These are phyloP conservation scores for Labrus mixtus DNA, from an alignment of 2,113 vertebrate species.

Conservation along the genomic window DNA sequence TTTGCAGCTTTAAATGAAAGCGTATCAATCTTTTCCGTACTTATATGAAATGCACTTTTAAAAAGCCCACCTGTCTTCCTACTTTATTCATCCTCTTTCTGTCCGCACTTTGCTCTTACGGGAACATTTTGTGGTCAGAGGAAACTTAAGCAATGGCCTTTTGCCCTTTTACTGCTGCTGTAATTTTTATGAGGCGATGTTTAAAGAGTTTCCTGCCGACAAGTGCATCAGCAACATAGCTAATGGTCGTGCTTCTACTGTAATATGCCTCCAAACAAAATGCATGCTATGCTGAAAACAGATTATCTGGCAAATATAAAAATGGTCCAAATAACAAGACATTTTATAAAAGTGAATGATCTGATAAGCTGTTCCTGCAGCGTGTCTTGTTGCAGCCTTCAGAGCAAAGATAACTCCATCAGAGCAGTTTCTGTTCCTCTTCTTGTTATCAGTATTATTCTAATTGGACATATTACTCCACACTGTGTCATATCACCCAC, in stretches of 20 bases:
- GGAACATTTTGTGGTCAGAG: slow-evolving; percentile 39
- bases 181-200: slow-evolving; percentile 64
- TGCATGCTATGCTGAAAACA: not conserved
- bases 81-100: slow-evolving; percentile 9
- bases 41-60: not conserved
- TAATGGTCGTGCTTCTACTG: slow-evolving; percentile 6
- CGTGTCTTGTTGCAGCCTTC: not conserved
- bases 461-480: not conserved
- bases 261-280: not conserved
- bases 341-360: not conserved
- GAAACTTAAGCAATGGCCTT: slow-evolving; percentile 14
- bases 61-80: slow-evolving; percentile 3
- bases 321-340: not conserved
- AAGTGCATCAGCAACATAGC: slow-evolving; percentile 59
- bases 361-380: not conserved
- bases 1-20: not conserved
- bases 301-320: not conserved
- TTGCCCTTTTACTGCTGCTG: slow-evolving; percentile 51
- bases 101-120: slow-evolving; percentile 24
- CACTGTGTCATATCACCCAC: slow-evolving; percentile 35
- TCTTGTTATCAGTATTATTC: not conserved
- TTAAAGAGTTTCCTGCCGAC: slow-evolving; percentile 58
- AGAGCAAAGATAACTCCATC: not conserved
- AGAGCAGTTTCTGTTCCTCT: not conserved
- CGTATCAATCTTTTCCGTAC: not conserved